phyloP scores from a whole-genome alignment of 2,888 invertebrate genomes.

The Congeria kusceri region DNA sequence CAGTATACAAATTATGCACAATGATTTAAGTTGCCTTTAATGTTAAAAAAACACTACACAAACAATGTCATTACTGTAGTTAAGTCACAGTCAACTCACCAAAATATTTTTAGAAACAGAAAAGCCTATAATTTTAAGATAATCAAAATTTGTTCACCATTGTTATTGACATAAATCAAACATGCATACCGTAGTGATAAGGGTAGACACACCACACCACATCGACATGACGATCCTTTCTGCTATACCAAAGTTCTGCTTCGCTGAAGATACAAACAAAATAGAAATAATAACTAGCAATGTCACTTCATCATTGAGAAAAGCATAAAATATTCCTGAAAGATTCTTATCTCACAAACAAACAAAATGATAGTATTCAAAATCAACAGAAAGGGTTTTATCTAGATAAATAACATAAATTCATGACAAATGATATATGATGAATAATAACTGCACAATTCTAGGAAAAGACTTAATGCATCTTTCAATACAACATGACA shows the following conservation, averaged over 20 bases:
- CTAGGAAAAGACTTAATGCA: too few relatives aligned
- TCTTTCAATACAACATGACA: too few relatives aligned
- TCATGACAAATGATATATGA: too few relatives aligned
- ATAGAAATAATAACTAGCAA: too few relatives aligned
- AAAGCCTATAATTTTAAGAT: neutral
- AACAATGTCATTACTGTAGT: neutral
- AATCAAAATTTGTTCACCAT: neutral
- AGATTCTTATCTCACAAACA: too few relatives aligned
- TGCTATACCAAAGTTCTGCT: slow-evolving; percentile 77
- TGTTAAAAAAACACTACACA: neutral
- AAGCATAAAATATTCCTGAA: too few relatives aligned
- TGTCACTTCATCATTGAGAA: too few relatives aligned
- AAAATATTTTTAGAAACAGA: neutral
- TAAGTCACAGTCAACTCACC: neutral
- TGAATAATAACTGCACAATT: too few relatives aligned
- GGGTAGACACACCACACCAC: slow-evolving; percentile 76
- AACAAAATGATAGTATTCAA: too few relatives aligned
- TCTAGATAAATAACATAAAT: too few relatives aligned
- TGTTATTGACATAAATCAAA: neutral
- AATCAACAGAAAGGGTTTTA: too few relatives aligned
- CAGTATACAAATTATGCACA: neutral
- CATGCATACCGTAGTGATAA: slow-evolving; percentile 74
- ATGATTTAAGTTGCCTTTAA: neutral
- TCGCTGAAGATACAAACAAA: slow-evolving; percentile 65
- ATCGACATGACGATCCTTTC: slow-evolving; percentile 78